Percentiles rank a stretch among this genome's conserved stretches.
Conservation (phyloP, 1,140 invertebrate species). For the Paraescarpia echinospica region DNA sequence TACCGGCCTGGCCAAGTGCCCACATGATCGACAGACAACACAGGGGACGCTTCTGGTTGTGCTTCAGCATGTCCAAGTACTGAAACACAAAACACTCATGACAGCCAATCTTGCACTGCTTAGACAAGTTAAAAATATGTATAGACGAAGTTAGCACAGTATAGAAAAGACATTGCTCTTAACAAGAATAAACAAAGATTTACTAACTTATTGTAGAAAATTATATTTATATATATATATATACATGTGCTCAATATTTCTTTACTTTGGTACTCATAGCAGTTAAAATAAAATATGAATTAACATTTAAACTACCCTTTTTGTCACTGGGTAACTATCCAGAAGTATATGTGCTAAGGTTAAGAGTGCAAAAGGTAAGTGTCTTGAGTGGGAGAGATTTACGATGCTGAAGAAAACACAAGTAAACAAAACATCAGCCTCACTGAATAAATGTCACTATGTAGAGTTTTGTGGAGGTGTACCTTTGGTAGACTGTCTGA, state of each 20-base stretch:
- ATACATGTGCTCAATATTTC: too few species aligned
- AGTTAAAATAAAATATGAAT: background rate
- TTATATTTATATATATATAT: too few species aligned
- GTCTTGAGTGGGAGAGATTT: background rate
- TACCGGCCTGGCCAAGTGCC: slow-evolving; percentile 76
- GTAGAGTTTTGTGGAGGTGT: background rate
- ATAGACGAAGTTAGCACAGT: too few species aligned
- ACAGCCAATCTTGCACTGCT: too few species aligned
- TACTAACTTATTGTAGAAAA: background rate
- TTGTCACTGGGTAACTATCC: background rate
- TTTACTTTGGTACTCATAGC: too few species aligned
- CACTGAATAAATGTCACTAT: background rate
- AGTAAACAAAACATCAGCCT: background rate
- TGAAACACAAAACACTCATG: slow-evolving; percentile 33
- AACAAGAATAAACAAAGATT: background rate
- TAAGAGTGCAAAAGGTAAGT: too few species aligned
- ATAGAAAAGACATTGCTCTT: background rate
- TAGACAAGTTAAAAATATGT: too few species aligned
- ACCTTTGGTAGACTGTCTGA: slow-evolving; percentile 40
- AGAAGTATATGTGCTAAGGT: background rate
- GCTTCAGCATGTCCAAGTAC: slow-evolving; percentile 49
- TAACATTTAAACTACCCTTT: background rate
- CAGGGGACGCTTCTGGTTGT: slow-evolving; percentile 73
- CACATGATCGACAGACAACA: slow-evolving; percentile 77
- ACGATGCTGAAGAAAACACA: background rate